phyloP scores from a whole-genome alignment of 2,888 invertebrate genomes.

The Agriopis aurantiaria region DNA sequence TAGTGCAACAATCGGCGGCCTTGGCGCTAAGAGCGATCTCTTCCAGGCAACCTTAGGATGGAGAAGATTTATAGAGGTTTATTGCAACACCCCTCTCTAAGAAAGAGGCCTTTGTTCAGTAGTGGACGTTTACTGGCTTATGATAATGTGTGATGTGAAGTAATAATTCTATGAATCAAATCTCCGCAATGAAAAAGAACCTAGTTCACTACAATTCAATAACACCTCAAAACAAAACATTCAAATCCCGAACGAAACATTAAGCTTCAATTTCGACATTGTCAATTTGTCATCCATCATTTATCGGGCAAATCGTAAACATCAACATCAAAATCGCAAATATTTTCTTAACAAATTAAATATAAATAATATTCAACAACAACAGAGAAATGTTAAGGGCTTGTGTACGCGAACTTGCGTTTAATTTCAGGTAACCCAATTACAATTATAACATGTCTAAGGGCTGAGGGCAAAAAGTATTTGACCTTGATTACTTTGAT shows the following conservation, averaged over 20 bases:
- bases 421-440: constrained; percentile 41
- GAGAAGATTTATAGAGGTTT: no score
- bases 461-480: constrained; percentile 25
- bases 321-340: constrained; percentile 12
- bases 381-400: constrained; percentile 35
- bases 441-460: constrained; percentile 24
- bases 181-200: neutral
- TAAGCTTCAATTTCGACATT: constrained; percentile 24
- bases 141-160: neutral
- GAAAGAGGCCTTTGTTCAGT: no score
- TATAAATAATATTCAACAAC: neutral
- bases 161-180: neutral
- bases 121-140: neutral
- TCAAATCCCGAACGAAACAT: neutral
- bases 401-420: constrained; percentile 41
- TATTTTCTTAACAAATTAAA: constrained; percentile 1
- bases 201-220: neutral
- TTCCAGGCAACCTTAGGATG: no score
- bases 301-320: constrained; percentile 10
- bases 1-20: no score
- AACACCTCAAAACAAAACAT: neutral
- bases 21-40: no score
- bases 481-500: constrained; percentile 12
- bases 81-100: no score
- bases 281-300: constrained; percentile 29